Evolutionary conservation across 2,888 invertebrate genomes (phyloP).

Genomic region (Cataglyphis livida): DNA sequence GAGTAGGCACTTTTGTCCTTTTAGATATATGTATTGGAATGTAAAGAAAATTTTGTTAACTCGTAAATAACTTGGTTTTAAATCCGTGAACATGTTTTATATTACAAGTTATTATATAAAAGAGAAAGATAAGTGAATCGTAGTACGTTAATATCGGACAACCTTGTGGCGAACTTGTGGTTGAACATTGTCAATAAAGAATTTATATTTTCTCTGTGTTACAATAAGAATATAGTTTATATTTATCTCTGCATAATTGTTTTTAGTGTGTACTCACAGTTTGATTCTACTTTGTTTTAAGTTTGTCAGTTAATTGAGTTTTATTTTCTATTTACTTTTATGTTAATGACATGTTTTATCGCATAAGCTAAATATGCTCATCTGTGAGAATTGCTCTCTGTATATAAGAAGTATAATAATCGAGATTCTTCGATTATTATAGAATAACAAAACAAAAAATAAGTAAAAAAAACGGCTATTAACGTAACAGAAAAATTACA

Average conservation of each 20-base stretch:
- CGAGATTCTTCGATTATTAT: conserved; percentile 21
- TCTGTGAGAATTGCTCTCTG: not conserved
- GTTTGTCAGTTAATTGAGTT: not conserved
- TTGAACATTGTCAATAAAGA: not conserved
- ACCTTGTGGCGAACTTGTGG: conserved; percentile 4
- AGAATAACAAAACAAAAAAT: not conserved
- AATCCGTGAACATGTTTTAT: not conserved
- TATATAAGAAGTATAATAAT: conserved; percentile 2
- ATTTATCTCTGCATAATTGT: conserved; percentile 8
- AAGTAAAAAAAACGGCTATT: too few species aligned
- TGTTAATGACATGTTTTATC: conserved; percentile 8
- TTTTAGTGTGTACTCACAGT: conserved; percentile 4
- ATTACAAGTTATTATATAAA: conserved; percentile 18
- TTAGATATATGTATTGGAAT: conserved; percentile 59
- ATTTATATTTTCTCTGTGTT: not conserved
- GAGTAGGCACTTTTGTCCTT: conserved; percentile 70
- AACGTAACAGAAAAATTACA: not conserved
- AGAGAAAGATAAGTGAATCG: not conserved
- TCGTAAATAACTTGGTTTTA: conserved; percentile 5
- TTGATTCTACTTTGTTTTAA: conserved; percentile 34
- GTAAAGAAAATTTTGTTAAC: conserved; percentile 38
- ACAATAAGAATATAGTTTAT: conserved; percentile 10
- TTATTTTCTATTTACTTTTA: not conserved
- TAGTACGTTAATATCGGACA: not conserved
- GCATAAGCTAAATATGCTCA: conserved; percentile 2